Evolutionary conservation across 2,113 vertebrate species (phyloP), one percentile per base, ranked within the genome.

Genomic region (Aspidoscelis tigris): DNA sequence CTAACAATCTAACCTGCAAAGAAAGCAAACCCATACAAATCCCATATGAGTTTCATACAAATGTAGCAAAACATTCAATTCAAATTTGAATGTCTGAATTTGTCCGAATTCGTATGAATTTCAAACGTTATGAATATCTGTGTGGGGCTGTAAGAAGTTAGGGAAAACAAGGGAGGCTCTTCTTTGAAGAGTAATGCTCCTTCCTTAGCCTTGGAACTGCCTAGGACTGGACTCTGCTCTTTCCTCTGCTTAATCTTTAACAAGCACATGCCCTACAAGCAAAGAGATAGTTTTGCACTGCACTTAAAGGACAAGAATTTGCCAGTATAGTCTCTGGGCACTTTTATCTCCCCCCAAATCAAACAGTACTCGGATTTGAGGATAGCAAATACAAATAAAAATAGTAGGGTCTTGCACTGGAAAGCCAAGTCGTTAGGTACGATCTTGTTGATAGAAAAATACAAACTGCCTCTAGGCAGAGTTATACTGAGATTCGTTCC

Each of bases 371-470:
- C 33, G 8, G 14, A 68, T 55, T 68, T 77, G 55, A 43, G 39
- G 53, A 55, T 5, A 50, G 8, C 21, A 70, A 53, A 61, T 18
- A 4, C 2, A 61, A 18, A 4, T 44, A 50, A 33, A 24, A 91
- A 84, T 80, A 84, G 87, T 33, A 64, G 89, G 65, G 78, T 91
- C 91, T 82, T 92, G 81, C 84, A 85, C 89, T 84, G 86, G 81
- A 77, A 61, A 81, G 92, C 80, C 82, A 87, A 65, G 2, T 85
- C 88, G 87, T 88, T 82, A 76, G 84, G 78, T 58, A 88, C 39
- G 24, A 85, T 90, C 85, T 65, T 80, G 44, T 61, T 86, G 86
- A 86, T 89, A 90, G 90, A 89, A 84, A 47, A 92, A 89, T 82
- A 44, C 26, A 24, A 33, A 9, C 55, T 73, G 22, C 3, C 41